A percentile compares a stretch with the other conserved stretches of the same genome.
These are phyloP conservation scores for Gadopsis marmoratus DNA, from an alignment of 2,797 vertebrate species.

Conservation along the genomic window DNA sequence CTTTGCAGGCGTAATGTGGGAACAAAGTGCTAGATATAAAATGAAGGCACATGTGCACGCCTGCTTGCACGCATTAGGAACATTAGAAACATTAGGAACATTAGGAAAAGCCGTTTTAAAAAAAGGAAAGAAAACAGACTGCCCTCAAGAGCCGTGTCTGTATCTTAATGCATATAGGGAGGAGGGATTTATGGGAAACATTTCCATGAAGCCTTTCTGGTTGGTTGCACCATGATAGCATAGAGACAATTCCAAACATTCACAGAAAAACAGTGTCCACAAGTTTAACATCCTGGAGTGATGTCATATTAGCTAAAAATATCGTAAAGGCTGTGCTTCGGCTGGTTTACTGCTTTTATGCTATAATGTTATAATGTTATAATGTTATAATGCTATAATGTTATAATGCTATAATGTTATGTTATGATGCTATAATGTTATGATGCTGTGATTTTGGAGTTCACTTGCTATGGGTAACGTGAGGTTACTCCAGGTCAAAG, in stretches of 20 bases:
- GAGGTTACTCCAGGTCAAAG: constrained; percentile 23
- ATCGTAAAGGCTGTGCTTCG: background rate
- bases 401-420: no score
- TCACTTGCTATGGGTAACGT: background rate
- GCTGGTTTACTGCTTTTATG: background rate
- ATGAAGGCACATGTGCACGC: background rate
- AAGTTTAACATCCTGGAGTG: background rate
- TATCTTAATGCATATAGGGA: background rate
- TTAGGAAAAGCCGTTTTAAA: background rate
- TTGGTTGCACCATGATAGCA: background rate
- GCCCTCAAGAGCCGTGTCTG: background rate
- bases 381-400: no score
- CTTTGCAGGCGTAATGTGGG: background rate
- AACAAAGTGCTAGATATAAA: background rate
- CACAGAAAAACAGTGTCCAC: background rate
- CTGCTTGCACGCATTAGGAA: background rate
- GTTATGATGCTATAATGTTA: no score
- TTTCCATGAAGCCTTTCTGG: background rate
- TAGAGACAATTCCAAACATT: background rate
- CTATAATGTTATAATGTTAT: no score
- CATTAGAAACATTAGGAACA: no score
- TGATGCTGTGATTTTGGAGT: background rate
- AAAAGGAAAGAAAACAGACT: background rate
- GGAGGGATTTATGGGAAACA: background rate
- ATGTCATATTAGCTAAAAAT: constrained; percentile 2